phyloP scores from a whole-genome alignment of 2,113 vertebrate species.

The Eretmochelys imbricata region DNA sequence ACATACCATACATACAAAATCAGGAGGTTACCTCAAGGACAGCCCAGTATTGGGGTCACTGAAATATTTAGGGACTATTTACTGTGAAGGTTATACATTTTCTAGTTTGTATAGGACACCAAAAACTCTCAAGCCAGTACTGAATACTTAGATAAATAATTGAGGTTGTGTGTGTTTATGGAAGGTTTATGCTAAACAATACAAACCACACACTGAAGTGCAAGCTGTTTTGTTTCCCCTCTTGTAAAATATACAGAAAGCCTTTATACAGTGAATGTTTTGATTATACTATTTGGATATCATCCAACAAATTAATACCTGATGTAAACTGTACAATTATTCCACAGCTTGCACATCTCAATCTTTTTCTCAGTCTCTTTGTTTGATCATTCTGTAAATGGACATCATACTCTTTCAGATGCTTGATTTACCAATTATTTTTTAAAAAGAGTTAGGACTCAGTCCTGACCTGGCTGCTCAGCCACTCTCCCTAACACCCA shows the following conservation, averaged over 20 bases:
- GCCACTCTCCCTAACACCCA: accelerated
- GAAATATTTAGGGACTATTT: background rate
- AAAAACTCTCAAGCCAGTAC: background rate
- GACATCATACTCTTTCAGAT: accelerated
- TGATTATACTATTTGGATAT: accelerated
- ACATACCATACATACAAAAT: background rate
- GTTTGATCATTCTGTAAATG: accelerated
- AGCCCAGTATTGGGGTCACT: background rate
- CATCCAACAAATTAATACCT: accelerated
- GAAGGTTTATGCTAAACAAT: background rate
- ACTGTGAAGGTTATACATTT: background rate
- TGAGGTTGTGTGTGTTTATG: background rate
- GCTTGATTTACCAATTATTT: accelerated
- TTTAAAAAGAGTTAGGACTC: accelerated
- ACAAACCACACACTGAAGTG: background rate
- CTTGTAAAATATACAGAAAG: too few relatives aligned
- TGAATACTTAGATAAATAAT: background rate
- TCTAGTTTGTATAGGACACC: background rate
- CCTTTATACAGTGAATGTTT: background rate
- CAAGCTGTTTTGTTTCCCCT: background rate
- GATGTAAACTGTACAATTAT: background rate
- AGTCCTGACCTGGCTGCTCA: background rate
- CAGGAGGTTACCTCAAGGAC: background rate
- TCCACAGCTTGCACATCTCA: background rate
- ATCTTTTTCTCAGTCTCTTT: background rate